Evolutionary conservation across 2,888 invertebrate genomes (phyloP), one percentile per base, ranked within the genome.

Genomic region (Cacoxenus indagator): DNA sequence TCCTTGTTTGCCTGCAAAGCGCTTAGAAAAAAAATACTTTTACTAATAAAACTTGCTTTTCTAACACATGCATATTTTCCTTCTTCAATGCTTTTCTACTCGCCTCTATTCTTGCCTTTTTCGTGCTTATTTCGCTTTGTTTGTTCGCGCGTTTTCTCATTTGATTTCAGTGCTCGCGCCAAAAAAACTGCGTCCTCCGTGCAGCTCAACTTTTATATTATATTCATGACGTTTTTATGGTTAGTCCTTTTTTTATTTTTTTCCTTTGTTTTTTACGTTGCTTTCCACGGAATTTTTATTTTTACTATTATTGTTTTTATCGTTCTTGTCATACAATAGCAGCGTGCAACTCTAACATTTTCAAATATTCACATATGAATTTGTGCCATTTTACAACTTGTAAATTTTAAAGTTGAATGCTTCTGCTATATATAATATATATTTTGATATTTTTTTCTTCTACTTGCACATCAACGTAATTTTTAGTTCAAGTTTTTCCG

Each of bases 101-200:
- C 57, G 55, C 65, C 4, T 66, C 69, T 67, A 68, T 6, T 37
- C 37, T 8, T 14, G 14, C 14, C 55, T n/a, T n/a, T n/a, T n/a
- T n/a, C n/a, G n/a, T n/a, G n/a, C n/a, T n/a, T n/a, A n/a, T n/a
- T n/a, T n/a, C n/a, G n/a, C 27, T 72, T 46, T 19, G 22, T 51
- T 51, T 9, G 19, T 48, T 48, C 48, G 19, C 19, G 14, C 48
- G 19, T 48, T 48, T n/a, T n/a, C n/a, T n/a, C n/a, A n/a, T n/a
- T n/a, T n/a, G n/a, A n/a, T n/a, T n/a, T n/a, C n/a, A n/a, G n/a
- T n/a, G n/a, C n/a, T n/a, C n/a, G n/a, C n/a, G n/a, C n/a, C n/a
- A n/a, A n/a, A n/a, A n/a, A n/a, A n/a, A n/a, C n/a, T n/a, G n/a
- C 31, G 37, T 37, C 69, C 72, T 24, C 72, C 72, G 17, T 17